Evolutionary conservation across 2,113 vertebrate genomes (phyloP).

Genomic region (Xiphophorus hellerii): DNA sequence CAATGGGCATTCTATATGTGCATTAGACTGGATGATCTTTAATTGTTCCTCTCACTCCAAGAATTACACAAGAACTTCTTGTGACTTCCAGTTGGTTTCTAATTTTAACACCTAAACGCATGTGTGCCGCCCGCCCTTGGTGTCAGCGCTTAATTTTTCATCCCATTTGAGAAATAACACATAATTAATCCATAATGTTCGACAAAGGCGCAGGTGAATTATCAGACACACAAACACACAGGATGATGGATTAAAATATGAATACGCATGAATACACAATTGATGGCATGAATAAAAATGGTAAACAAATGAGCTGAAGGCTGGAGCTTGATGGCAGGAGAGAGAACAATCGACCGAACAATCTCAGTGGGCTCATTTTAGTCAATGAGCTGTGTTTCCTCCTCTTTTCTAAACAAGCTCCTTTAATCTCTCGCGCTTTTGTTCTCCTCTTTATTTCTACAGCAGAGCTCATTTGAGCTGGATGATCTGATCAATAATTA

Average conservation of each 20-base stretch:
- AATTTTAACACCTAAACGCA: neutral
- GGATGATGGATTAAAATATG: slow-evolving; percentile 71
- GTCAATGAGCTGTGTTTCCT: slow-evolving; percentile 53
- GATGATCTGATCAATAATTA: slow-evolving; percentile 75
- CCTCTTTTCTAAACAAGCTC: slow-evolving; percentile 53
- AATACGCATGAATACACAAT: slow-evolving; percentile 64
- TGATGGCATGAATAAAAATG: slow-evolving; percentile 58
- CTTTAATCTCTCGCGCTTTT: slow-evolving; percentile 68
- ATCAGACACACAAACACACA: slow-evolving; percentile 50
- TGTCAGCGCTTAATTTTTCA: slow-evolving; percentile 43
- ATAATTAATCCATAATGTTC: slow-evolving; percentile 65
- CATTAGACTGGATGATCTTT: slow-evolving; percentile 58
- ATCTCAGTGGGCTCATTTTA: slow-evolving; percentile 62
- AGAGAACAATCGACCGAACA: slow-evolving; percentile 50
- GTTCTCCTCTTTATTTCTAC: slow-evolving; percentile 62
- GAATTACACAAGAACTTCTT: neutral
- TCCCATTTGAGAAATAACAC: slow-evolving; percentile 53
- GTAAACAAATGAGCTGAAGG: slow-evolving; percentile 59
- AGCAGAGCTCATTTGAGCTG: slow-evolving; percentile 70
- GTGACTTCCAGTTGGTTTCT: neutral
- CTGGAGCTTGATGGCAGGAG: slow-evolving; percentile 22
- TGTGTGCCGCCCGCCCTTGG: neutral
- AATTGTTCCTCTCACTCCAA: slow-evolving; percentile 20
- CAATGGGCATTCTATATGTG: slow-evolving; percentile 35
- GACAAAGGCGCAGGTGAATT: slow-evolving; percentile 43